Conservation (phyloP, 1,140 invertebrate genomes). For the Trachymyrmex septentrionalis region DNA sequence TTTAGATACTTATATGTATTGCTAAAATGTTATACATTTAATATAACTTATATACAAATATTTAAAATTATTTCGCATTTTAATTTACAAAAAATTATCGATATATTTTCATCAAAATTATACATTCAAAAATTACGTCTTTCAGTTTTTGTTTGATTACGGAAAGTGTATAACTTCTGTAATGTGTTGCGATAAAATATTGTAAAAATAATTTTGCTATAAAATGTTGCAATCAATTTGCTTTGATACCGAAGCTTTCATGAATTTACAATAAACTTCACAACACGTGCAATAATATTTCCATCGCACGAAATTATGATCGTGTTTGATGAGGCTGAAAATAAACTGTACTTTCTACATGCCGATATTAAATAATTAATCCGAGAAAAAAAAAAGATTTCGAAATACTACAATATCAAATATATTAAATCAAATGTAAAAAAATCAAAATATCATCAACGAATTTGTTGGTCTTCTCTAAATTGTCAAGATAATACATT, state of each 20-base stretch:
- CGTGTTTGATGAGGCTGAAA: not conserved
- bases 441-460: not conserved
- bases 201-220: conserved; percentile 34
- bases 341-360: conserved; percentile 14
- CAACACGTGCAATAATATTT: conserved; percentile 26
- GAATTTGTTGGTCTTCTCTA: not conserved
- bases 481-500: conserved; percentile 1
- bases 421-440: no score
- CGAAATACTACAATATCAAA: not conserved
- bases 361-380: conserved; percentile 6
- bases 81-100: not conserved
- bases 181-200: conserved; percentile 2
- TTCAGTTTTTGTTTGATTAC: not conserved
- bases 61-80: not conserved
- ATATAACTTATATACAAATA: not conserved
- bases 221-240: conserved; percentile 35
- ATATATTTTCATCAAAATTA: not conserved
- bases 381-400: not conserved
- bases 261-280: conserved; percentile 28
- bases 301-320: conserved; percentile 14
- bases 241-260: conserved; percentile 35
- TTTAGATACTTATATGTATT: not conserved
- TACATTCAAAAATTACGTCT: not conserved
- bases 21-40: not conserved
- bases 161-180: conserved; percentile 17